Percentiles rank a stretch among this genome's conserved stretches.
Evolutionary conservation across 2,113 vertebrate genomes (phyloP).

Genomic region (Cnemophilus loriae): DNA sequence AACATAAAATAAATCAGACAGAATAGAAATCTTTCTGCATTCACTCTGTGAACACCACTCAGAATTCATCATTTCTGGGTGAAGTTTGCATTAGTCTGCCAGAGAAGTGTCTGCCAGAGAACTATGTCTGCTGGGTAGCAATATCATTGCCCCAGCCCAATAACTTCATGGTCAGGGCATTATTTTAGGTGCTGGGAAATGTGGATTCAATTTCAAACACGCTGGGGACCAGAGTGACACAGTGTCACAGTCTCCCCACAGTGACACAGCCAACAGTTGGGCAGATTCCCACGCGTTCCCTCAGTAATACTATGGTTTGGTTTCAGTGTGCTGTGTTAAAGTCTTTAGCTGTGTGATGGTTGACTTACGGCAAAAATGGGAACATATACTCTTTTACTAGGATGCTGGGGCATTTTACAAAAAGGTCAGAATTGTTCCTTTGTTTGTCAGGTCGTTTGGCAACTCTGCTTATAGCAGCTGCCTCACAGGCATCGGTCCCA

Average conservation of each 20-base stretch:
- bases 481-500: background rate
- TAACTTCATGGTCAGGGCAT: background rate
- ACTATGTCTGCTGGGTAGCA: background rate
- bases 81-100: background rate
- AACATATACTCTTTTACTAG: background rate
- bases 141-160: background rate
- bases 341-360: background rate
- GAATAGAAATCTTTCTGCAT: background rate
- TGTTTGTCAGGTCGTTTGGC: background rate
- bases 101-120: background rate
- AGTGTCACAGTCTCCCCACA: background rate
- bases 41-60: background rate
- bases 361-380: background rate
- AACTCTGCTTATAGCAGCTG: background rate
- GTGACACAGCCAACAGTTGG: background rate
- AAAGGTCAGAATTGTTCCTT: background rate
- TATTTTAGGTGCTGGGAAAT: background rate
- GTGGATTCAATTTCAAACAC: background rate
- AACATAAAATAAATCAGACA: background rate
- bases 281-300: rapidly evolving
- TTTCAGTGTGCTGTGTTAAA: background rate
- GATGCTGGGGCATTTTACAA: background rate
- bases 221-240: background rate
- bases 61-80: background rate
- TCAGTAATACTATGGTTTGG: background rate